phyloP scores from a whole-genome alignment of 1,140 invertebrate genomes.

The Eulimnadia texana region DNA sequence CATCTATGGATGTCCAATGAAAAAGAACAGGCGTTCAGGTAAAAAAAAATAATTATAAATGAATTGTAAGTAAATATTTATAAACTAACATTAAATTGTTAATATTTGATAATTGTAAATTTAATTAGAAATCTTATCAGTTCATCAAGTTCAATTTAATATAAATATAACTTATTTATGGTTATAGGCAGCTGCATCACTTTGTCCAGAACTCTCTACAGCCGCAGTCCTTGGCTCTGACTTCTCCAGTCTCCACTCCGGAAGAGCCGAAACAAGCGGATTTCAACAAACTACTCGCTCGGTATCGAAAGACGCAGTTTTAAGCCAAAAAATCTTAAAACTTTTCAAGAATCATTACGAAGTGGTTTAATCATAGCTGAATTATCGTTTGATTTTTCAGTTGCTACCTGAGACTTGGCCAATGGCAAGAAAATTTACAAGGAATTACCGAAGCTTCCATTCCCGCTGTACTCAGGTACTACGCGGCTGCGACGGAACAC shows the following conservation, averaged over 20 bases:
- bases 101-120: too few relatives aligned
- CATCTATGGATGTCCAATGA: conserved; percentile 77
- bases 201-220: conserved; percentile 57
- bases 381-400: conserved; percentile 27
- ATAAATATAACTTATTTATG: conserved; percentile 15
- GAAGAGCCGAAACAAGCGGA: conserved; percentile 29
- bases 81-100: too few relatives aligned
- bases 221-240: conserved; percentile 27
- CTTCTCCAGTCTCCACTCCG: conserved; percentile 2
- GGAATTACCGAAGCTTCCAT: conserved; percentile 67
- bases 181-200: conserved; percentile 44
- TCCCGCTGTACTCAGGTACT: conserved; percentile 67
- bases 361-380: not conserved
- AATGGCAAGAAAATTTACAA: conserved; percentile 73
- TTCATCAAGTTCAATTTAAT: too few relatives aligned
- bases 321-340: not conserved
- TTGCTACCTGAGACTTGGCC: conserved; percentile 78
- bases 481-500: conserved; percentile 70
- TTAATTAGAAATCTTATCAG: too few relatives aligned
- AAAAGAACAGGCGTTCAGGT: conserved; percentile 49
- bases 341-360: too few relatives aligned
- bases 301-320: conserved; percentile 25
- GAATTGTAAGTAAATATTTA: conserved; percentile 9
- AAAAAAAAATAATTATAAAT: not conserved
- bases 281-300: conserved; percentile 51